Conservation (phyloP, 2,113 vertebrate species). For the Girardinichthys multiradiatus region DNA sequence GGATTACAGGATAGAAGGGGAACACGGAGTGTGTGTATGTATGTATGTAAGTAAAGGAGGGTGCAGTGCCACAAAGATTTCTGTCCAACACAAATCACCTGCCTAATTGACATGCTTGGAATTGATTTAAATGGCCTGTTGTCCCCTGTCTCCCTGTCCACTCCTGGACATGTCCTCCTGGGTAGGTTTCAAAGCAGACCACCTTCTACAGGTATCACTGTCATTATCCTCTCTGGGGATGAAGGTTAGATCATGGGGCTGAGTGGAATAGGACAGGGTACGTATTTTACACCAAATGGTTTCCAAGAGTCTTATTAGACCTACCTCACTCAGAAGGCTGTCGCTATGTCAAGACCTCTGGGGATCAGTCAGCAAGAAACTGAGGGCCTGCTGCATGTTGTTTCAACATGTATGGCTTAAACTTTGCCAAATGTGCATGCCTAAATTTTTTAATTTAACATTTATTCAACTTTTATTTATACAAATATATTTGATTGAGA, state of each 20-base stretch:
- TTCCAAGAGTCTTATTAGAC: not conserved
- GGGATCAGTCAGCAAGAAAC: not conserved
- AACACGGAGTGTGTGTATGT: constrained; percentile 12
- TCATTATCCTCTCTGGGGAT: constrained; percentile 42
- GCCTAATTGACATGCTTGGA: constrained; percentile 67
- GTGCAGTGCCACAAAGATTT: constrained; percentile 55
- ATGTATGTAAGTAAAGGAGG: not conserved
- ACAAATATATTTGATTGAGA: no score
- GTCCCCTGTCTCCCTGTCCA: not conserved
- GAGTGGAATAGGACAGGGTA: constrained; percentile 18
- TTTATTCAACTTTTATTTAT: no score
- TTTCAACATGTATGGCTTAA: not conserved
- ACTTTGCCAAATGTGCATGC: no score
- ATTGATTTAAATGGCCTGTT: constrained; percentile 66
- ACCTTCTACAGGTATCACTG: constrained; percentile 55
- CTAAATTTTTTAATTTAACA: no score
- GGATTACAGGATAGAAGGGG: constrained; percentile 60
- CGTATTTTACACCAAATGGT: constrained; percentile 1
- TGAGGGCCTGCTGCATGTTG: not conserved
- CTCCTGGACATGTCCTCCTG: constrained; percentile 9
- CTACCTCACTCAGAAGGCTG: not conserved
- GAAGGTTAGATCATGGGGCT: constrained; percentile 34
- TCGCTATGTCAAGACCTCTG: not conserved
- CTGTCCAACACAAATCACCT: constrained; percentile 67
- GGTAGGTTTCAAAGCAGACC: constrained; percentile 29